Evolutionary conservation across 2,113 vertebrate genomes (phyloP).

Genomic region (Solea solea): DNA sequence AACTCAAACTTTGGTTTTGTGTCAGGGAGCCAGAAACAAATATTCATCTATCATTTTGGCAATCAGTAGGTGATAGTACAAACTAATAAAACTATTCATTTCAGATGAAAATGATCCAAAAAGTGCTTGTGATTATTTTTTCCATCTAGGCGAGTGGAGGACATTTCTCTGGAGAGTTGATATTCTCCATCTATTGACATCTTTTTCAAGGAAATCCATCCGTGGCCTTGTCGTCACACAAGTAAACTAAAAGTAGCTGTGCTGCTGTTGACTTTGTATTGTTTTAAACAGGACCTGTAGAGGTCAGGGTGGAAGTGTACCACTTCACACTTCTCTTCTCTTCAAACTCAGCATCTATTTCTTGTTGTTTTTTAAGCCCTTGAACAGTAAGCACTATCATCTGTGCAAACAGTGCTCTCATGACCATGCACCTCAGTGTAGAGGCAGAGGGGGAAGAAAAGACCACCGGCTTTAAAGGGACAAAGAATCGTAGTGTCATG

Average conservation of each 20-base stretch:
- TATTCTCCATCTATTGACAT: conserved; percentile 2
- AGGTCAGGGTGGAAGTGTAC: neutral
- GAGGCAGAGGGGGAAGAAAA: neutral
- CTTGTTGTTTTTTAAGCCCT: neutral
- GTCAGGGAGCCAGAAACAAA: neutral
- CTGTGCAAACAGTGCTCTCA: too few relatives aligned
- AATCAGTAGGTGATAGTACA: too few relatives aligned
- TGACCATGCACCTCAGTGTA: neutral
- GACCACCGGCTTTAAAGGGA: neutral
- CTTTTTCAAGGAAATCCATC: neutral
- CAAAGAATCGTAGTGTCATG: neutral
- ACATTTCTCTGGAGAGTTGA: conserved; percentile 3
- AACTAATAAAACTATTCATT: neutral
- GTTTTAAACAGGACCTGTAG: neutral
- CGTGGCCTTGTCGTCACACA: neutral
- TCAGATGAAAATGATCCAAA: neutral
- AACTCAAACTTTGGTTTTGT: neutral
- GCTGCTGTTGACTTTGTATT: neutral
- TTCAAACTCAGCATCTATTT: neutral
- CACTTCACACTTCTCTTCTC: neutral
- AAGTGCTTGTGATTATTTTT: neutral
- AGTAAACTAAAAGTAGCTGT: neutral
- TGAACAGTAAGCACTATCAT: neutral
- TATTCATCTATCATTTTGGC: too few relatives aligned
- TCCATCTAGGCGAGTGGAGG: conserved; percentile 1